Evolutionary conservation across 2,113 vertebrate genomes (phyloP).

Genomic region (Naja naja): DNA sequence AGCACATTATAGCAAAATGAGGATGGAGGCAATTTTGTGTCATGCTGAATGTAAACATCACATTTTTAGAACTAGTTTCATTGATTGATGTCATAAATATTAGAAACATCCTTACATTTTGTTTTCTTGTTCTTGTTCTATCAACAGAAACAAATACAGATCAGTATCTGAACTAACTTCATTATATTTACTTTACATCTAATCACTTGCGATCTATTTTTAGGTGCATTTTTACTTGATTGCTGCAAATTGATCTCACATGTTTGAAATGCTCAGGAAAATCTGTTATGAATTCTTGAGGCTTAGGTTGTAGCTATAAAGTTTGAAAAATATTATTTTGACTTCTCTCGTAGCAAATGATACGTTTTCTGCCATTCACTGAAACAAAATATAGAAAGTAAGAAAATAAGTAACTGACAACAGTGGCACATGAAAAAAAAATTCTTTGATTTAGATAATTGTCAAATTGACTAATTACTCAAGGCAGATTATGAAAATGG

Average conservation of each 20-base stretch:
- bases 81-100: background rate
- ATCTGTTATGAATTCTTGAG: background rate
- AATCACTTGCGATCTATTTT: background rate
- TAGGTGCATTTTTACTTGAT: background rate
- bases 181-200: background rate
- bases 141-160: conserved; percentile 29
- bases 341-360: background rate
- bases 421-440: background rate
- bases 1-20: background rate
- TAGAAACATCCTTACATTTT: background rate
- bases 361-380: conserved; percentile 20
- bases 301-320: background rate
- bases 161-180: background rate
- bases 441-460: background rate
- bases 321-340: background rate
- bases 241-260: background rate
- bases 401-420: background rate
- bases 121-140: conserved; percentile 37
- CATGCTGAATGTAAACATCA: background rate
- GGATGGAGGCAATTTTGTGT: background rate
- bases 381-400: background rate
- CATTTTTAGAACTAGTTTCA: background rate
- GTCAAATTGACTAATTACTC: background rate
- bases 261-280: conserved; percentile 2
- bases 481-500: background rate